A percentile compares a stretch with the other conserved stretches of the same genome.
Conservation (phyloP, 2,888 invertebrate genomes). For the Volucella inanis region DNA sequence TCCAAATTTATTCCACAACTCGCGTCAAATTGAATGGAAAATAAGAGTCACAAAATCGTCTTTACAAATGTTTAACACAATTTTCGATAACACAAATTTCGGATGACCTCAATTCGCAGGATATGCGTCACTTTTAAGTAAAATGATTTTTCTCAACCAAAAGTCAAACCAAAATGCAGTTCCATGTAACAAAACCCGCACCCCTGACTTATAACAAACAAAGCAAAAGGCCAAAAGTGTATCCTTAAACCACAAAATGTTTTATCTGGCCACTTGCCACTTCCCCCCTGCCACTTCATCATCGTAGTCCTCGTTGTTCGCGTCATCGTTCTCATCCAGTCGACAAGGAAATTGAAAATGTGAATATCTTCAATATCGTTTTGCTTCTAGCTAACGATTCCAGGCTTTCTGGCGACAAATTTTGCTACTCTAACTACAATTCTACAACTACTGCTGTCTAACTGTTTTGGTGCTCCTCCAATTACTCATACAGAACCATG, state of each 20-base stretch:
- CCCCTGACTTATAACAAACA: conserved; percentile 40
- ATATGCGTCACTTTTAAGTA: conserved; percentile 21
- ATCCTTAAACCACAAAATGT: conserved; percentile 59
- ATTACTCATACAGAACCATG: conserved; percentile 37
- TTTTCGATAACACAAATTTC: neutral
- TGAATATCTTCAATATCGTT: conserved; percentile 54
- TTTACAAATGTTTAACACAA: no score
- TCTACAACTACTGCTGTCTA: conserved; percentile 20
- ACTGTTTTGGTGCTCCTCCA: conserved; percentile 25
- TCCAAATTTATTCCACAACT: no score
- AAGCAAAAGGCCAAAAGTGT: conserved; percentile 47
- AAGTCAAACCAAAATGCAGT: conserved; percentile 14
- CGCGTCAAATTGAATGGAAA: no score
- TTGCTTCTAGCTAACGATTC: conserved; percentile 59
- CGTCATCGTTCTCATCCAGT: conserved; percentile 15
- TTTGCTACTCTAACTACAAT: conserved; percentile 22
- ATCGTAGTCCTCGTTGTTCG: conserved; percentile 2
- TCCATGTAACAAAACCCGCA: conserved; percentile 7
- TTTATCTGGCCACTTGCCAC: conserved; percentile 68
- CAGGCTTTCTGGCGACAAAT: conserved; percentile 73
- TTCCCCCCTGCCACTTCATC: conserved; percentile 1
- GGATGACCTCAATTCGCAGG: conserved; percentile 9
- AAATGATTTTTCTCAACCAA: conserved; percentile 13
- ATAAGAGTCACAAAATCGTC: no score
- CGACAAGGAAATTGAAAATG: conserved; percentile 69